Percentiles rank a stretch among this genome's conserved stretches.
These are phyloP conservation scores for Pteropus alecto DNA, from an alignment of 2,113 vertebrate species.

Conservation along the genomic window DNA sequence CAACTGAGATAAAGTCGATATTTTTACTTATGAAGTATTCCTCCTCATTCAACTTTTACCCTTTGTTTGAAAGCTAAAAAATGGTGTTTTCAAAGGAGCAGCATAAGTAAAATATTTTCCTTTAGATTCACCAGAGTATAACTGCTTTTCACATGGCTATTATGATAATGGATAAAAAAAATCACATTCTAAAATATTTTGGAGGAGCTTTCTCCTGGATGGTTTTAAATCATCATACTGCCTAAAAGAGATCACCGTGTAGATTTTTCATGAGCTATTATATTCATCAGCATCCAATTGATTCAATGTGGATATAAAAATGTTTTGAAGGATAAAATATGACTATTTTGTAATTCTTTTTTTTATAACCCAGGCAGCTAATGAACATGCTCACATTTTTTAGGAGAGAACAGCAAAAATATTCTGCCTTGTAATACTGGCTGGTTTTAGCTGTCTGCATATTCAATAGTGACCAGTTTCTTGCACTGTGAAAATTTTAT, in stretches of 20 bases:
- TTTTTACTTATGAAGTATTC: conserved; percentile 8
- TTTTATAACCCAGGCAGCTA: background rate
- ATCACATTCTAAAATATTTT: background rate
- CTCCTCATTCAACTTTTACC: background rate
- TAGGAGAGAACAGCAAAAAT: background rate
- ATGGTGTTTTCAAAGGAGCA: background rate
- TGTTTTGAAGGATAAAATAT: background rate
- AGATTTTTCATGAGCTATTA: background rate
- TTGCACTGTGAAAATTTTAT: background rate
- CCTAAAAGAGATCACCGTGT: background rate
- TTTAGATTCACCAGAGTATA: background rate
- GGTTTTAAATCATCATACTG: background rate
- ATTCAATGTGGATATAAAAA: background rate
- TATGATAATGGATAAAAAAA: background rate
- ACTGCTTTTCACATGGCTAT: background rate
- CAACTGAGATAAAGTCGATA: background rate
- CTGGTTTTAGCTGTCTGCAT: background rate
- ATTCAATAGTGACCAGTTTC: background rate
- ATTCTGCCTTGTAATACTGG: background rate
- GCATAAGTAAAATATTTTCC: background rate
- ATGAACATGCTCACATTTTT: background rate
- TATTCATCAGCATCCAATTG: background rate
- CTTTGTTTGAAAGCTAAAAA: background rate
- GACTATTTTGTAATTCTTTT: background rate
- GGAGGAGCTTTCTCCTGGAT: background rate